Conservation (phyloP, 92 coral and sea anemone genomes). For the Porites lobata region DNA sequence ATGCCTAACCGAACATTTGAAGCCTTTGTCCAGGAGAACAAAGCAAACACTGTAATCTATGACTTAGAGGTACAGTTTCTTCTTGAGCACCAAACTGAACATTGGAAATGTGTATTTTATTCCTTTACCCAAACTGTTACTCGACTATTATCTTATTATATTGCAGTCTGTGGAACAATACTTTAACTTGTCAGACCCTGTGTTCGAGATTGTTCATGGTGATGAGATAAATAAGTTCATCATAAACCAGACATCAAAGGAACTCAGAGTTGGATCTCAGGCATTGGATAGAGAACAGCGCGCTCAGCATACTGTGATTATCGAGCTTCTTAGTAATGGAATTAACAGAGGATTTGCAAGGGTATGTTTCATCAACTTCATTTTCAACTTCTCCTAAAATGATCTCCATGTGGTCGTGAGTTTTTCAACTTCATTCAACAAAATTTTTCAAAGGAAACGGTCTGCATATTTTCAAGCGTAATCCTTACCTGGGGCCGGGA, state of each 20-base stretch:
- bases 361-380: background rate
- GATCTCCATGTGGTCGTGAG: too few species aligned
- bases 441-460: too few species aligned
- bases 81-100: too few species aligned
- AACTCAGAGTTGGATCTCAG: constrained; percentile 25
- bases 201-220: constrained; percentile 24
- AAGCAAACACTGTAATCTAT: constrained; percentile 43
- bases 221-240: constrained; percentile 20
- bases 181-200: constrained; percentile 35
- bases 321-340: constrained; percentile 31
- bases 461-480: too few species aligned
- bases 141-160: background rate
- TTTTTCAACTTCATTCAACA: too few species aligned
- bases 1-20: constrained; percentile 65
- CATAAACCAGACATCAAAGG: constrained; percentile 32
- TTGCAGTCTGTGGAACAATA: constrained; percentile 25
- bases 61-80: constrained; percentile 57
- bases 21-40: constrained; percentile 64
- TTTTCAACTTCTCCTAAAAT: too few species aligned
- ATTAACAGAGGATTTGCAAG: constrained; percentile 35
- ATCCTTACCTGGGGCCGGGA: too few species aligned
- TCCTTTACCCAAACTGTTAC: background rate
- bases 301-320: background rate
- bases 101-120: too few species aligned
- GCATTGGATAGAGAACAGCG: constrained; percentile 40